Base-by-base conservation (phyloP, 1,140 invertebrate genomes). In the Elysia chlorotica region DNA sequence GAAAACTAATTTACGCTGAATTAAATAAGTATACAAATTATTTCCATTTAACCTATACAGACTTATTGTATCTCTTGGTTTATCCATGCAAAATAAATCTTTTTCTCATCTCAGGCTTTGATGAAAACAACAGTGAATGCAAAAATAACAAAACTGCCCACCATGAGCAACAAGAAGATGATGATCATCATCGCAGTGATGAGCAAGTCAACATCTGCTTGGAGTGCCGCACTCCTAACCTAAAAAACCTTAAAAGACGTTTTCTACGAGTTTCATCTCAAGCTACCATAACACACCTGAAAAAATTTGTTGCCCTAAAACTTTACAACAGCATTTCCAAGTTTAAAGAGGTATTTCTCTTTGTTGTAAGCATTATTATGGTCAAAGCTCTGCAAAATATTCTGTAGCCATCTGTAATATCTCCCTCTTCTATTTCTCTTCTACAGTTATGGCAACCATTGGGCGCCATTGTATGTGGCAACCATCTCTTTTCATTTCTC, bases 301-400 rank as follows among this genome's bases (percentile, higher is more conserved):
- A 99, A 87, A 99, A 99, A 87, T 99, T 97, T 88, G 93, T 99
- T 78, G 96, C 98, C 59, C 94, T 96, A 83, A 97, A 98, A 89
- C 92, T 99, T 70, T 91, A 97, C 76, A 95, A 95, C 83, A 91
- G 92, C 76, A 93, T 95, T 83, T 94, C 96, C 70, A 95, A 95
- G 87, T 99, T 98, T 90, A 93, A 94, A 90, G 96, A 99, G 90
- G 95, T 98, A 87, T n/a, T n/a, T n/a, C n/a, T n/a, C n/a, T n/a
- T n/a, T n/a, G n/a, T n/a, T n/a, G n/a, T n/a, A n/a, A n/a, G n/a
- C n/a, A n/a, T n/a, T n/a, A n/a, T n/a, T n/a, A n/a, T n/a, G n/a
- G n/a, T n/a, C n/a, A n/a, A n/a, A n/a, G n/a, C n/a, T n/a, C n/a
- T n/a, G n/a, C n/a, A n/a, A n/a, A n/a, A n/a, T n/a, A n/a, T n/a